Conservation (phyloP, 2,888 invertebrate species). For the Hydrotaea diabolus region DNA sequence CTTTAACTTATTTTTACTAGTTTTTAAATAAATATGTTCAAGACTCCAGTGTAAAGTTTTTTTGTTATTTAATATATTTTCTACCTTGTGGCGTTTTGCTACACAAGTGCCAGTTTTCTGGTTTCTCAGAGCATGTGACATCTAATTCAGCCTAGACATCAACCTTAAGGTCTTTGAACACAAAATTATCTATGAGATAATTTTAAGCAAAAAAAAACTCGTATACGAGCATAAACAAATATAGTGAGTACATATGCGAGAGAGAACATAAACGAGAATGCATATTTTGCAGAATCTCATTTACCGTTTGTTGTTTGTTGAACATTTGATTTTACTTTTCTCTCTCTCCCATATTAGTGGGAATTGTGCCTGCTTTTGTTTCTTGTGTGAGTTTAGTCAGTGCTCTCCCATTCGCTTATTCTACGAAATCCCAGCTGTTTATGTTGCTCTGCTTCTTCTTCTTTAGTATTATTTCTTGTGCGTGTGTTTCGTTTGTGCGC, state of each 20-base stretch:
- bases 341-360: not conserved
- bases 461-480: conserved; percentile 3
- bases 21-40: no score
- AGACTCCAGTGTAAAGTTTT: no score
- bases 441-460: not conserved
- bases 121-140: not conserved
- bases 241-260: not conserved
- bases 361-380: not conserved
- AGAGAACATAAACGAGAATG: not conserved
- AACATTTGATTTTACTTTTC: not conserved
- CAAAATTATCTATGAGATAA: conserved; percentile 58
- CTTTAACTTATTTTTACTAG: no score
- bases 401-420: conserved; percentile 24
- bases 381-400: not conserved
- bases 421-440: conserved; percentile 60
- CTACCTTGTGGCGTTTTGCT: no score
- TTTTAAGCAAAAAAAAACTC: not conserved
- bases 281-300: not conserved
- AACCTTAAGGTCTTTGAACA: conserved; percentile 37
- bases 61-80: no score
- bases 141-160: conserved; percentile 38
- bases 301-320: not conserved
- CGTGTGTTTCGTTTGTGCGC: not conserved
- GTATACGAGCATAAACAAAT: no score
- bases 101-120: no score